Base-by-base conservation (phyloP, 2,797 vertebrate species). In the Gadopsis bispinosus region DNA sequence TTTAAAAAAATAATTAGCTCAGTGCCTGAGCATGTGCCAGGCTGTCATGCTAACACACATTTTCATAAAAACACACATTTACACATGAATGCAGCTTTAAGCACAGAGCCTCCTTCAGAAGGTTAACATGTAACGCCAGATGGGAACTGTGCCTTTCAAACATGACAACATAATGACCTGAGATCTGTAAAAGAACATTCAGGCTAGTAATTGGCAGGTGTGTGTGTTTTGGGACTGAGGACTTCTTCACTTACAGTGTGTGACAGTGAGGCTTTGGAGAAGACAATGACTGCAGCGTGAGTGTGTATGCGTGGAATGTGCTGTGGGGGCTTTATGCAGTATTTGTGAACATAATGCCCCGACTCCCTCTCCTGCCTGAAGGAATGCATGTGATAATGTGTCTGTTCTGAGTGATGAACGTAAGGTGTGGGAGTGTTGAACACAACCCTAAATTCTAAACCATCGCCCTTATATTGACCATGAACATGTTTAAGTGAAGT, bases 151-250 rank as follows among this genome's bases (percentile, higher is more conserved):
- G 58, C 45, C 29, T 80, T 84, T 84, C 31, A 86, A 67, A 80
- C 37, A 56, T 87, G 82, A 89, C 84, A 91, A 74, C 68, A 85
- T 88, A 89, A 91, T 88, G 69, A 64, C 43, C 47, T 47, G 51
- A 11, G 20, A 79, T 69, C 33, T 56, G 64, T 71, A 66, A 75
- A 68, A 78, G 26, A 63, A 75, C 68, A 74, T 77, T 77, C 6
- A 33, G 73, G 56, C 55, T 68, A 19, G 62, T 81, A 80, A 89
- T 78, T 74, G 75, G 50, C 78, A 81, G 82, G 70, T 65, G 75
- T 86, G 77, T 87, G 64, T 80, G 48, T 67, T 71, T 74, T 71
- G 26, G 26, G 45, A 74, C 65, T 19, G 69, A 56, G n/a, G 58
- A 65, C 45, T 41, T 76, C 79, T 85, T 75, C 58, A 80, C 80